These are phyloP conservation scores for Drosophila paramelanica DNA, from an alignment of 2,888 invertebrate genomes.

Conservation along the genomic window DNA sequence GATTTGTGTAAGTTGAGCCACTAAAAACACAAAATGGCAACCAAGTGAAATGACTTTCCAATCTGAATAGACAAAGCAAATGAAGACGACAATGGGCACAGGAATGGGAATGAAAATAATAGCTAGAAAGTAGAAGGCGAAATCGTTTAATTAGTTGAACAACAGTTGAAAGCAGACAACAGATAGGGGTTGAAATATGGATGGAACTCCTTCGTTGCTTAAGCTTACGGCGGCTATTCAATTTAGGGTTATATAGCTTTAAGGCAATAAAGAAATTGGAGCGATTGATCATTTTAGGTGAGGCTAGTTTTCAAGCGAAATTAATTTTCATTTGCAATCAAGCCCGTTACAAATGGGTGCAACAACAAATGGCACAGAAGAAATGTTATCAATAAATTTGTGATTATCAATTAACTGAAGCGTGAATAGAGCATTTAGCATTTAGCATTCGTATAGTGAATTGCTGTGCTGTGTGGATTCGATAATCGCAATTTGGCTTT, in stretches of 20 bases:
- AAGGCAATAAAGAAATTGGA: background rate
- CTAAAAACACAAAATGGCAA: slow-evolving; percentile 39
- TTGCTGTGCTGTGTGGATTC: slow-evolving; percentile 25
- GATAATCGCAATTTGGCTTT: slow-evolving; percentile 47
- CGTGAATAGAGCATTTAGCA: slow-evolving; percentile 59
- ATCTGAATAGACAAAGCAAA: slow-evolving; percentile 39
- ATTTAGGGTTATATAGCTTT: slow-evolving; percentile 6
- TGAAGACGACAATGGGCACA: slow-evolving; percentile 19
- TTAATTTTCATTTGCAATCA: slow-evolving; percentile 29
- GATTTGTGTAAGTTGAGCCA: slow-evolving; percentile 65
- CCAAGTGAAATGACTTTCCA: slow-evolving; percentile 52
- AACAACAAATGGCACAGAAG: slow-evolving; percentile 52
- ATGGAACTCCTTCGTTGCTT: slow-evolving; percentile 17
- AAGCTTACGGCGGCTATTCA: slow-evolving; percentile 3
- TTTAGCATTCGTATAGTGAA: slow-evolving; percentile 17
- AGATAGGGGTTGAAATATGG: background rate
- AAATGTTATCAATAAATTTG: slow-evolving; percentile 68
- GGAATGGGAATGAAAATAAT: slow-evolving; percentile 8
- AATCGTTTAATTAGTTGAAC: slow-evolving; percentile 62
- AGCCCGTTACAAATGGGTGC: slow-evolving; percentile 30
- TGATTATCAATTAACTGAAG: slow-evolving; percentile 73
- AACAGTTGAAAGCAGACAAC: slow-evolving; percentile 28
- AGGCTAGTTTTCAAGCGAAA: slow-evolving; percentile 11
- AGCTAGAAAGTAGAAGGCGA: slow-evolving; percentile 8
- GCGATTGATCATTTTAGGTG: too few species aligned